phyloP scores from a whole-genome alignment of 23 tunicate species.

The Ascidia mentula region DNA sequence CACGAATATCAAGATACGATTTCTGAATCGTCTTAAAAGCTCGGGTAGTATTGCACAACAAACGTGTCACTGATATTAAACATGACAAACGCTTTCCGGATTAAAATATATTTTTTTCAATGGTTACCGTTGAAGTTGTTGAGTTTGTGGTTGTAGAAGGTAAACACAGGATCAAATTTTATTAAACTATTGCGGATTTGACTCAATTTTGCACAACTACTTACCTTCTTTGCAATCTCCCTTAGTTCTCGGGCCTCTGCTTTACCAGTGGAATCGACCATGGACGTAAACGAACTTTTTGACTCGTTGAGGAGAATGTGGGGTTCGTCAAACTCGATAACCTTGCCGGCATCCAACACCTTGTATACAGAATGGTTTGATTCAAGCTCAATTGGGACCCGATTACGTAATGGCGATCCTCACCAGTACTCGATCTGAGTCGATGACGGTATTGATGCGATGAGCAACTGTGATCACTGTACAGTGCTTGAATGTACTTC shows the following conservation, averaged over 20 bases:
- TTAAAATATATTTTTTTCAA: too few species aligned
- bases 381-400: not conserved
- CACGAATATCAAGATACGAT: too few species aligned
- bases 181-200: too few species aligned
- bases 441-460: slow-evolving; percentile 85
- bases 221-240: slow-evolving; percentile 39
- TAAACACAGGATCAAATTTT: too few species aligned
- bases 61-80: too few species aligned
- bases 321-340: slow-evolving; percentile 79
- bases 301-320: slow-evolving; percentile 38
- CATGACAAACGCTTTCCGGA: too few species aligned
- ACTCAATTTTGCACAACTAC: too few species aligned
- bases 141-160: too few species aligned
- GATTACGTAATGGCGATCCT: not conserved
- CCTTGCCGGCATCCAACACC: slow-evolving; percentile 61
- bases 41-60: too few species aligned
- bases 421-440: slow-evolving; percentile 87
- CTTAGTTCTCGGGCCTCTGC: slow-evolving; percentile 33
- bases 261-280: slow-evolving; percentile 33
- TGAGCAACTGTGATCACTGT: slow-evolving; percentile 96
- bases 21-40: too few species aligned
- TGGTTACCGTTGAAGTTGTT: too few species aligned
- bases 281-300: slow-evolving; percentile 23
- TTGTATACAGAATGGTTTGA: not conserved
- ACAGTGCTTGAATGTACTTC: slow-evolving; percentile 59